These are phyloP conservation scores for Pelecanoides urinatrix DNA, from an alignment of 2,113 vertebrate genomes.

Conservation along the genomic window DNA sequence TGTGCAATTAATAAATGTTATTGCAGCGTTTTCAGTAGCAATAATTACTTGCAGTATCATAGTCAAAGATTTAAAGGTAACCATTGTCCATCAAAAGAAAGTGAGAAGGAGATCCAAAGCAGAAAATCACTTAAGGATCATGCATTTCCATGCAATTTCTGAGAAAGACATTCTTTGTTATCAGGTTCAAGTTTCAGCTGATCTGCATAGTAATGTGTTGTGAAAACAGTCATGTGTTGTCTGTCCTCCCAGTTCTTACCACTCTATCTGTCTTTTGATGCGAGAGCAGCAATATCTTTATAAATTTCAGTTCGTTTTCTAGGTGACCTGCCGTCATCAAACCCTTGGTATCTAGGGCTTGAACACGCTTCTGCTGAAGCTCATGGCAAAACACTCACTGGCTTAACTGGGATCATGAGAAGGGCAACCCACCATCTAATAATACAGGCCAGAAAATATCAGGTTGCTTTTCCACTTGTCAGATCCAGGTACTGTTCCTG, in stretches of 20 bases:
- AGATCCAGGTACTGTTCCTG: neutral
- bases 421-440: neutral
- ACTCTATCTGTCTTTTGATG: neutral
- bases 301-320: neutral
- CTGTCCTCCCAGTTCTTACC: neutral
- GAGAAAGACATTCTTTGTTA: neutral
- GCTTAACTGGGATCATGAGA: neutral
- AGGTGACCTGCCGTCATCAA: neutral
- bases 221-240: neutral
- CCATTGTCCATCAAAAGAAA: neutral
- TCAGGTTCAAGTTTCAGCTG: neutral
- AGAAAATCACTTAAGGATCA: neutral
- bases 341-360: neutral
- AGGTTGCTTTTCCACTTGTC: neutral
- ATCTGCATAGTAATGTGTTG: neutral
- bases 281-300: neutral
- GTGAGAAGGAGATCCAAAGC: neutral
- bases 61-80: neutral
- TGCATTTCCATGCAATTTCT: neutral
- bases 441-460: neutral
- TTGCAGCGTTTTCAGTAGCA: neutral
- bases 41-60: neutral
- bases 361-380: neutral
- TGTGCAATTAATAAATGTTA: neutral
- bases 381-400: slow-evolving; percentile 4